Conservation (phyloP, 2,888 invertebrate genomes). For the Thumatha senex region DNA sequence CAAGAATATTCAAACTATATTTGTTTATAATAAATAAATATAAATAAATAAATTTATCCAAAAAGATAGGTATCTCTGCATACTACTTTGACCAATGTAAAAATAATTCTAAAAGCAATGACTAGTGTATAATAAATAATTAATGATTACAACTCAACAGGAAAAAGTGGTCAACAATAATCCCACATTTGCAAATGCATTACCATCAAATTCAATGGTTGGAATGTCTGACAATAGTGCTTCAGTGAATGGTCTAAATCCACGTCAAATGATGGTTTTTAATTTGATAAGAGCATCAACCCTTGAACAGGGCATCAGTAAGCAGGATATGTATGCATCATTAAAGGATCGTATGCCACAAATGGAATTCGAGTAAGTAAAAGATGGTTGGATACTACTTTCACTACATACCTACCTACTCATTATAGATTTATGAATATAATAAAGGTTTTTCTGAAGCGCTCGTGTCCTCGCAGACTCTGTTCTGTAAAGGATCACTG, state of each 20-base stretch:
- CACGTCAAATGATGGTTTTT: conserved; percentile 77
- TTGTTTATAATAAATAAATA: too few species aligned
- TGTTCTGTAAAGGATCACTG: too few species aligned
- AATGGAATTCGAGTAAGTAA: conserved; percentile 75
- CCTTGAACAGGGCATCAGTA: conserved; percentile 75
- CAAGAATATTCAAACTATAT: too few species aligned
- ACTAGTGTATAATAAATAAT: too few species aligned
- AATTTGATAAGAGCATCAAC: conserved; percentile 72
- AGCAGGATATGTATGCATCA: conserved; percentile 72
- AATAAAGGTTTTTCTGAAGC: too few species aligned
- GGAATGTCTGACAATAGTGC: conserved; percentile 55
- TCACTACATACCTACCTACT: too few species aligned
- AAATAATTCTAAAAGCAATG: too few species aligned
- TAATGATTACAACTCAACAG: conserved; percentile 34
- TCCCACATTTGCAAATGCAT: conserved; percentile 49
- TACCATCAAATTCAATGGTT: conserved; percentile 76
- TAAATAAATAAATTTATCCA: too few species aligned
- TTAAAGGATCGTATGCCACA: conserved; percentile 73
- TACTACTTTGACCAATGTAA: too few species aligned
- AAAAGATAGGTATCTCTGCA: too few species aligned
- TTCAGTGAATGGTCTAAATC: conserved; percentile 72
- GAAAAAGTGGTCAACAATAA: conserved; percentile 57
- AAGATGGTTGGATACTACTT: background rate
- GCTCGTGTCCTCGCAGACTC: too few species aligned
- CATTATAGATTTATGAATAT: too few species aligned